Base-by-base conservation (phyloP, 1,140 invertebrate species). In the Augochlora pura region DNA sequence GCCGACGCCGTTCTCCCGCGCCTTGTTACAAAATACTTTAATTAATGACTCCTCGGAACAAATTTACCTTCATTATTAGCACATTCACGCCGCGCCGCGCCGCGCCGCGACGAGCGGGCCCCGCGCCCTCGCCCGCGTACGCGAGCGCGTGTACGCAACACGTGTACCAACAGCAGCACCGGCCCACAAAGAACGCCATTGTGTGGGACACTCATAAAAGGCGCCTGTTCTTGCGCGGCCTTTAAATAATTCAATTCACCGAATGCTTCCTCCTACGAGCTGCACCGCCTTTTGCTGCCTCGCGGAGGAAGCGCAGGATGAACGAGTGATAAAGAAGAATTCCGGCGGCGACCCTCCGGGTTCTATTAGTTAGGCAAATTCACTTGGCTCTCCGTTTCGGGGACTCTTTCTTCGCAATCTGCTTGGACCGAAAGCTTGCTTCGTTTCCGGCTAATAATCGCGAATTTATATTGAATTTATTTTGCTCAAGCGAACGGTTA, bases 181-280 rank as follows among this genome's bases (percentile, higher is more conserved):
- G 84, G 68, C 60, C 76, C 84, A 92, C 90, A 92, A 92, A 91
- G 91, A 86, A 82, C 84, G 86, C 60, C 89, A 91, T 91, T 92
- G 90, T 92, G 86, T 74, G 81, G 75, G 75, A 84, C 82, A 81
- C 86, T 91, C 86, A 91, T 89, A 91, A 91, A 91, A 91, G 88
- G 85, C 89, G 88, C 86, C 89, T 92, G 89, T 92, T 90, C 88
- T 89, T 91, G 88, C 90, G 89, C 87, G 84, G 86, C 90, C 90
- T 91, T 91, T 88, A 91, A 93, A 93, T 92, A 91, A 92, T 93
- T 92, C 91, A 91, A 92, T 93, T 93, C 90, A 92, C 85, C 91
- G 88, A 91, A 92, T 90, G 88, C 86, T 87, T 87, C 87, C 78
- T 83, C 84, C 83, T 82, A 74, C 84, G 66, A 82, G 21, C 83